Percentiles rank a stretch among this genome's conserved stretches.
Conservation (phyloP, 2,113 vertebrate species). For the Syngnathus typhle region DNA sequence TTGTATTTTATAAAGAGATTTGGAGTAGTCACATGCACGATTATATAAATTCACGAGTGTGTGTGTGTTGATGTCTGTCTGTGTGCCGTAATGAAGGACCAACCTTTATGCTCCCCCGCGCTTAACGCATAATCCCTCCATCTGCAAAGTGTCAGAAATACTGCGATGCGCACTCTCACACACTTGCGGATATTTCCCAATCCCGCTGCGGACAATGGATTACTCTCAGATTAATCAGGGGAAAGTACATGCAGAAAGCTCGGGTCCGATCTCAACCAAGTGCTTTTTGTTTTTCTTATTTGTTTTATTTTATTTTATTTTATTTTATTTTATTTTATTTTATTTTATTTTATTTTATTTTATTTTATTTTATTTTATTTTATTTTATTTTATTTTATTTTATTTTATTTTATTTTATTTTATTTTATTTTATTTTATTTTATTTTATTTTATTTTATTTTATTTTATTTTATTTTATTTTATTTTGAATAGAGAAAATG, state of each 20-base stretch:
- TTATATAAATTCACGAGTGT: constrained; percentile 30
- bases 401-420: no score
- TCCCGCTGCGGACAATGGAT: constrained; percentile 44
- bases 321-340: no score
- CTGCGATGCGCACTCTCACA: constrained; percentile 28
- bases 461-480: no score
- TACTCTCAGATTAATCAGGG: constrained; percentile 43
- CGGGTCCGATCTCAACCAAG: constrained; percentile 6
- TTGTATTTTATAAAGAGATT: constrained; percentile 28
- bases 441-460: no score
- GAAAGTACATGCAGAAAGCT: constrained; percentile 35
- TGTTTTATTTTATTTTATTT: no score
- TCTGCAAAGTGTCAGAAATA: constrained; percentile 48
- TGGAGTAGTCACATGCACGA: constrained; percentile 15
- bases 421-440: no score
- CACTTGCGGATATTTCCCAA: constrained; percentile 30
- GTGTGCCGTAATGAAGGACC: constrained; percentile 16
- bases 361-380: no score
- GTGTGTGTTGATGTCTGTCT: not conserved
- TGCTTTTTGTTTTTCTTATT: constrained; percentile 7
- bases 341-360: no score
- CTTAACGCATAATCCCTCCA: constrained; percentile 52
- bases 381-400: no score
- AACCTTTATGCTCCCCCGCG: constrained; percentile 13
- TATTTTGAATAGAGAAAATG: no score